Evolutionary conservation across 2,888 invertebrate genomes (phyloP).

Genomic region (Anthophora plumipes): DNA sequence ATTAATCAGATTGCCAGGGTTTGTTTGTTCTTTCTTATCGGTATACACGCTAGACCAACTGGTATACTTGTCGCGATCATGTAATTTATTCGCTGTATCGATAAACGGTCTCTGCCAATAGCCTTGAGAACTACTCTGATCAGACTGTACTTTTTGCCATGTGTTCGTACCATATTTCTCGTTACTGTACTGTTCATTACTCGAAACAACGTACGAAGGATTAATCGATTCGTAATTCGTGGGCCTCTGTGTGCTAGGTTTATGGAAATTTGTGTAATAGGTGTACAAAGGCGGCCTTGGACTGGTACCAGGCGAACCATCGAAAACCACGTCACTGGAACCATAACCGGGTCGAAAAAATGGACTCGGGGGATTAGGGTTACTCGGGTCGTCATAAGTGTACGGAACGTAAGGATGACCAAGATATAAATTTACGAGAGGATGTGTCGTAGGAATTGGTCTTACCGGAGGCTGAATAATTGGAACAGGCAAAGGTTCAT

Average conservation of each 20-base stretch:
- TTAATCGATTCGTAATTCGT: constrained; percentile 32
- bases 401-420: constrained; percentile 51
- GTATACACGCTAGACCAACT: constrained; percentile 6
- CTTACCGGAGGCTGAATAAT: constrained; percentile 30
- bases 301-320: constrained; percentile 62
- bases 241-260: constrained; percentile 45
- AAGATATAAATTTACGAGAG: background rate
- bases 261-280: constrained; percentile 65
- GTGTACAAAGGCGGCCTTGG: constrained; percentile 72
- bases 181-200: constrained; percentile 20
- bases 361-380: constrained; percentile 78
- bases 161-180: background rate
- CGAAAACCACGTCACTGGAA: constrained; percentile 66
- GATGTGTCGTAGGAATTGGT: constrained; percentile 59
- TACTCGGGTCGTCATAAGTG: constrained; percentile 73
- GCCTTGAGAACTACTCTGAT: constrained; percentile 14
- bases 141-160: constrained; percentile 39
- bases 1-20: background rate
- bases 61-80: constrained; percentile 11
- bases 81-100: background rate
- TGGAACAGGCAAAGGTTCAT: constrained; percentile 8
- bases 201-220: constrained; percentile 11
- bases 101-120: background rate
- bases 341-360: constrained; percentile 68
- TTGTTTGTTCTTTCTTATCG: background rate